phyloP scores from a whole-genome alignment of 2,797 vertebrate genomes.

The Gambusia yucatana region DNA sequence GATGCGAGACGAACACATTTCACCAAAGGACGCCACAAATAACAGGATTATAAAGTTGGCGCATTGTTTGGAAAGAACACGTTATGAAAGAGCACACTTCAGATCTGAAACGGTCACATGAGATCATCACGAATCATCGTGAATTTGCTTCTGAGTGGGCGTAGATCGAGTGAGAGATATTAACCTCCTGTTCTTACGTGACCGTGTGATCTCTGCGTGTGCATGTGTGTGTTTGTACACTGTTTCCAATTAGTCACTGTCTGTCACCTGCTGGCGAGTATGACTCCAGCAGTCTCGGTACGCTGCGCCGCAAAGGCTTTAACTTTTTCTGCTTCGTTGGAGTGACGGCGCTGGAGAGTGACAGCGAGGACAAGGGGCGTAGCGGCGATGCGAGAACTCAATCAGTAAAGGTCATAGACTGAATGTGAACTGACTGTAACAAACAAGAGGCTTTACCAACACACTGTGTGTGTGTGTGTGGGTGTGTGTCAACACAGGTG shows the following conservation, averaged over 20 bases:
- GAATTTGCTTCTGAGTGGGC: slow-evolving; percentile 17
- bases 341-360: slow-evolving; percentile 61
- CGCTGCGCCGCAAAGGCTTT: slow-evolving; percentile 49
- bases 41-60: slow-evolving; percentile 51
- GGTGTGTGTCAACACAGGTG: slow-evolving; percentile 2
- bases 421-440: slow-evolving; percentile 55
- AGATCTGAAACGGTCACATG: slow-evolving; percentile 46
- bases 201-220: slow-evolving; percentile 27
- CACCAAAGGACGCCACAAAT: slow-evolving; percentile 46
- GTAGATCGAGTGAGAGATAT: not conserved
- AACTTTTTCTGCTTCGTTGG: slow-evolving; percentile 72
- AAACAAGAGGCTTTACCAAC: slow-evolving; percentile 40
- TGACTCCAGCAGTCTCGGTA: slow-evolving; percentile 50
- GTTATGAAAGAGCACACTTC: slow-evolving; percentile 57
- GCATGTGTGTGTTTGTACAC: slow-evolving; percentile 3
- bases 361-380: slow-evolving; percentile 50
- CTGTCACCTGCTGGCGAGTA: slow-evolving; percentile 54
- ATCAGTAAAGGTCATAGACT: slow-evolving; percentile 66
- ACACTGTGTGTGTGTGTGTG: not conserved
- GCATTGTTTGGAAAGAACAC: slow-evolving; percentile 62
- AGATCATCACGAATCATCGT: slow-evolving; percentile 48
- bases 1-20: slow-evolving; percentile 56
- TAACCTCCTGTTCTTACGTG: slow-evolving; percentile 43
- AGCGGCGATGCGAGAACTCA: slow-evolving; percentile 42
- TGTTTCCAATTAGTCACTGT: slow-evolving; percentile 58